Evolutionary conservation across 2,797 vertebrate species (phyloP).

Genomic region (Lophotriccus pileatus): DNA sequence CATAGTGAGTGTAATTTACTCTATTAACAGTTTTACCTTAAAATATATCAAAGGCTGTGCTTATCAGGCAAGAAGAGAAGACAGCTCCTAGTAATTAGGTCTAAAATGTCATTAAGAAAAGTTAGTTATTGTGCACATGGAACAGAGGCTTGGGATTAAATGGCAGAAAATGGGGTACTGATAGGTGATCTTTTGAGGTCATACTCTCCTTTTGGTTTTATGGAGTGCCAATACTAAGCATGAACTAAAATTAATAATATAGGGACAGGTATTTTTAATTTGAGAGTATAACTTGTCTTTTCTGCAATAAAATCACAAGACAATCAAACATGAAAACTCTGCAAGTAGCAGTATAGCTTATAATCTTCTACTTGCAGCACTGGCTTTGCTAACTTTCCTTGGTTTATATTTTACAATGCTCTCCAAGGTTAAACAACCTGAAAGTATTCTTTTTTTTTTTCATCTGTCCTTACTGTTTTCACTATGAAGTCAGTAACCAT

Average conservation of each 20-base stretch:
- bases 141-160: neutral
- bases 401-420: neutral
- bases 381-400: neutral
- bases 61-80: neutral
- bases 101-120: neutral
- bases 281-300: neutral
- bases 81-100: neutral
- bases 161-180: neutral
- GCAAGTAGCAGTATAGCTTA: neutral
- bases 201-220: neutral
- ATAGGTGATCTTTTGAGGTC: neutral
- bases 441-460: conserved; percentile 15
- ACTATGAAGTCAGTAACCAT: conserved; percentile 20
- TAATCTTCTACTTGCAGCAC: neutral
- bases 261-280: neutral
- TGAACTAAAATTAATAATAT: neutral
- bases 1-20: neutral
- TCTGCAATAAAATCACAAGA: neutral
- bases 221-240: neutral
- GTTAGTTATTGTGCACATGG: neutral
- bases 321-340: neutral
- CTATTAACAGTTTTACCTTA: neutral
- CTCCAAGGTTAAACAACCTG: neutral
- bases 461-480: neutral
- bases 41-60: neutral